A percentile compares a stretch with the other conserved stretches of the same genome.
phyloP scores from a whole-genome alignment of 1,140 invertebrate species.

The Camponotus pennsylvanicus region DNA sequence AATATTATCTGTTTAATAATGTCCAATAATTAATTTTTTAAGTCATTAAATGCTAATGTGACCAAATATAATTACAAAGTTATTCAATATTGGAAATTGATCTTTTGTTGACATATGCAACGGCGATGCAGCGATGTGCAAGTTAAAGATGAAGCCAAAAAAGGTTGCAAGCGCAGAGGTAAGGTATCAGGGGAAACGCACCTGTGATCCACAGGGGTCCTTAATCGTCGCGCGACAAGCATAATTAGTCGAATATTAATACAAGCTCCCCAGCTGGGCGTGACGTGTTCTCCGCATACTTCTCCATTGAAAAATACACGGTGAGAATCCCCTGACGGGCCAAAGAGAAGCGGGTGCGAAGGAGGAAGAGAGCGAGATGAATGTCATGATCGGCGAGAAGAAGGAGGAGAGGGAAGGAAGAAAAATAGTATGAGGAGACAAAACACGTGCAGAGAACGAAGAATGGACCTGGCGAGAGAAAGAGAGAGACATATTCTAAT shows the following conservation, averaged over 20 bases:
- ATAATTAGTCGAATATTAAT: constrained; percentile 78
- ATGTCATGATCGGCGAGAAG: too few relatives aligned
- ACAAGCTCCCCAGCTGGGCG: constrained; percentile 56
- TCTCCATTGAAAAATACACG: constrained; percentile 47
- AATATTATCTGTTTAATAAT: background rate
- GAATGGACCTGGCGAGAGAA: background rate
- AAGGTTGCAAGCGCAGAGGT: constrained; percentile 14
- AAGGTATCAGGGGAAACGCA: constrained; percentile 56
- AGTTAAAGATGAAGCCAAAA: constrained; percentile 12
- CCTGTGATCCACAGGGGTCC: constrained; percentile 68
- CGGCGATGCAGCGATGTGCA: background rate
- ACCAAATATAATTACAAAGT: background rate
- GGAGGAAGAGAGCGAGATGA: background rate
- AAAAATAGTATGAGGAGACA: constrained; percentile 13
- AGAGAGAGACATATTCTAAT: background rate
- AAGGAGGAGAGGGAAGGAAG: too few relatives aligned
- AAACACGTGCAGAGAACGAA: background rate
- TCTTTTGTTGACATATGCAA: background rate
- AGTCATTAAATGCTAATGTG: background rate
- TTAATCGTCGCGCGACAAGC: constrained; percentile 74
- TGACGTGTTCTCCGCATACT: constrained; percentile 31
- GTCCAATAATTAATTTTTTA: background rate
- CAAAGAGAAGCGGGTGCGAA: background rate
- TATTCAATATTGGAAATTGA: background rate
- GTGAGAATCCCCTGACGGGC: constrained; percentile 41